Evolutionary conservation across 1,140 invertebrate species (phyloP).

Genomic region (Ceratina japonica): DNA sequence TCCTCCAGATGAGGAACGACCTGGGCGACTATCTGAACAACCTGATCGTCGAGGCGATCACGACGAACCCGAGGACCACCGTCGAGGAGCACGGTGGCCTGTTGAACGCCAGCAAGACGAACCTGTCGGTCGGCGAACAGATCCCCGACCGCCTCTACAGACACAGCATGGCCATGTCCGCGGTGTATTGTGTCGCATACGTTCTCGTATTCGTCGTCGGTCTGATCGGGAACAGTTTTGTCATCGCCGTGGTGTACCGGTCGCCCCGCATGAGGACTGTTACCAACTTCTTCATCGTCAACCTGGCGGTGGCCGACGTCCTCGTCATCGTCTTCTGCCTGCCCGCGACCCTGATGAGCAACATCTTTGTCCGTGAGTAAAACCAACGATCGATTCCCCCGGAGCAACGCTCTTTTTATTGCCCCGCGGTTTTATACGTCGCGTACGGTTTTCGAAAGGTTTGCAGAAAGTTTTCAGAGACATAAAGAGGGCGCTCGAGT

Average conservation of each 20-base stretch:
- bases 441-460: too few relatives aligned
- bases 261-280: constrained; percentile 94
- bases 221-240: constrained; percentile 92
- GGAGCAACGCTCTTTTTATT: not conserved
- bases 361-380: constrained; percentile 96
- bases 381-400: not conserved
- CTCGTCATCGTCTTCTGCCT: constrained; percentile 96
- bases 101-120: constrained; percentile 66
- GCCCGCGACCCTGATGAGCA: constrained; percentile 94
- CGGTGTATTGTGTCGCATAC: constrained; percentile 91
- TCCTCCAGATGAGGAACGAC: constrained; percentile 66
- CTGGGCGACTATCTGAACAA: constrained; percentile 79
- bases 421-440: not conserved
- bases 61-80: constrained; percentile 42
- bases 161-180: constrained; percentile 88
- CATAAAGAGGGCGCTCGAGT: too few relatives aligned
- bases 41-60: constrained; percentile 77
- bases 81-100: constrained; percentile 59
- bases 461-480: too few relatives aligned
- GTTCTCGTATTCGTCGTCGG: constrained; percentile 91
- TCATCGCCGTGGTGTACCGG: constrained; percentile 92
- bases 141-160: constrained; percentile 82
- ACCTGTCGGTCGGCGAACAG: constrained; percentile 66
- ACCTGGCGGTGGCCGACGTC: constrained; percentile 95
- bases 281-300: constrained; percentile 98